Percentiles rank a stretch among this genome's conserved stretches.
Conservation (phyloP, 2,888 invertebrate genomes). For the Gandaritis pyraliata region DNA sequence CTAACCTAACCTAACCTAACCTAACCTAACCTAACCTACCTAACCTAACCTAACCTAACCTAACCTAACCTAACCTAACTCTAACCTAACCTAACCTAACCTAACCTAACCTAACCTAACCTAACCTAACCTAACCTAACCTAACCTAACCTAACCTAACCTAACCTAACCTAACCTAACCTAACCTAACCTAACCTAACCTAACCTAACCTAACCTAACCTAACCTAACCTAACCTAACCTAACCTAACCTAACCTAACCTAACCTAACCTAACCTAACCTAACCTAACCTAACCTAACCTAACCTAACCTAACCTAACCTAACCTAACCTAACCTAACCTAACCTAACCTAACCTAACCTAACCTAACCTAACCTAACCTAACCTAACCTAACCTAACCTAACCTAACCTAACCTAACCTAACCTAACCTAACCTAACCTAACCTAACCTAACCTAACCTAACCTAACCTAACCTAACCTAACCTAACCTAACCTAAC, state of each 20-base stretch:
- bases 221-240: too few species aligned
- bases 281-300: slow-evolving; percentile 2
- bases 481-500: too few species aligned
- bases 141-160: too few species aligned
- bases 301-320: slow-evolving; percentile 15
- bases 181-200: background rate
- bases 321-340: slow-evolving; percentile 25
- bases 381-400: too few species aligned
- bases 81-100: slow-evolving; percentile 2
- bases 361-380: slow-evolving; percentile 29
- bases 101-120: background rate
- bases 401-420: background rate
- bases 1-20: too few species aligned
- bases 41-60: too few species aligned
- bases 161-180: too few species aligned
- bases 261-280: background rate
- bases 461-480: slow-evolving; percentile 30
- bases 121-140: too few species aligned
- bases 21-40: too few species aligned
- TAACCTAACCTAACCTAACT: background rate
- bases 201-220: background rate
- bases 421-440: slow-evolving; percentile 16
- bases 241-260: too few species aligned
- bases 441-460: slow-evolving; percentile 30
- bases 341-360: slow-evolving; percentile 28